Base-by-base conservation (phyloP, 2,888 invertebrate genomes). In the Drosophila melanosoma region DNA sequence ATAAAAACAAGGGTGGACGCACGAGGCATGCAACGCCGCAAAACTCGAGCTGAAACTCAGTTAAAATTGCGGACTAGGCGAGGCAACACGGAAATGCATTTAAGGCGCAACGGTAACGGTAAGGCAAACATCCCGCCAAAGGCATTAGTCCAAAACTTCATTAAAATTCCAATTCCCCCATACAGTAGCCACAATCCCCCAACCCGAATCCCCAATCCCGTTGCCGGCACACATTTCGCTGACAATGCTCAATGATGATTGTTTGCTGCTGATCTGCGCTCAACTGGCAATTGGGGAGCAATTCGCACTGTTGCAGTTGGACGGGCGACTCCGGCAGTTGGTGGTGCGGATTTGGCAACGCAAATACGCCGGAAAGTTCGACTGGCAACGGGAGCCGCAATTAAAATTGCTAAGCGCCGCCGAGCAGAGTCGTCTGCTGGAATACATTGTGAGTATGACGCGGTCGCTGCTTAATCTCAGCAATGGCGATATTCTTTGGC, bases 191-290 rank as follows among this genome's bases (percentile, higher is more conserved):
- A 53, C 29, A 52, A 53, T 8, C 23, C 12, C n/a, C 51, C 53
- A 29, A 1, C 6, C 29, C 0, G 29, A 32, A n/a, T 32, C 7
- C 29, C 20, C n/a, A 26, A n/a, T 12, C 8, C 8, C 6, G n/a
- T 12, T 32, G 17, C 48, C 52, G 64, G 51, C 51, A 6, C 6
- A 40, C 23, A 29, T 49, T 15, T 38, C 69, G 42, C 65, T 83
- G 62, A 78, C 76, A 48, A 66, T 53, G 17, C 71, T 87, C 36
- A 80, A 87, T 60, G 88, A 87, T 36, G 87, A 87, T 69, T 89
- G 87, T 52, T 73, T 87, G 65, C 52, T 83, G 54, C 42, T 89
- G 59, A 89, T 87, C 71, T 87, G 82, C 61, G 59, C 35, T 4
- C 52, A 74, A 38, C 72, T 88, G 4, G 35, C 72, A 38, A 68